Evolutionary conservation across 30 jellyfish, hydroid and myxozoan species (phyloP).

Genomic region (Pelagia noctiluca): DNA sequence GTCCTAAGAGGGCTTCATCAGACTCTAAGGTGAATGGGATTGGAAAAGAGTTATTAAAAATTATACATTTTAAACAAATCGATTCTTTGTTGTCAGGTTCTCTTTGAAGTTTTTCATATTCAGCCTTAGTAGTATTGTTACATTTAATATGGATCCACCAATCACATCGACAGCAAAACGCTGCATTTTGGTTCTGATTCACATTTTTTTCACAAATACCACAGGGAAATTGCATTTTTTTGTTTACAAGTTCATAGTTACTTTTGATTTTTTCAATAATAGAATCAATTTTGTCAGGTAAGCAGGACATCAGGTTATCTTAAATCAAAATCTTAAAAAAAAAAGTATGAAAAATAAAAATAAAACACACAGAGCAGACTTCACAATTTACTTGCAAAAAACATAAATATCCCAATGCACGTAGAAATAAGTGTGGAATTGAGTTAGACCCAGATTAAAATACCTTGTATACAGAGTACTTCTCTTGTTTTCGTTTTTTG

Average conservation of each 20-base stretch:
- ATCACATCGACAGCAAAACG: neutral
- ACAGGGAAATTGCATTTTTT: constrained; percentile 12
- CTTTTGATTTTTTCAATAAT: constrained; percentile 16
- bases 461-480: neutral
- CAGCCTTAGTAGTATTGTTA: too few relatives aligned
- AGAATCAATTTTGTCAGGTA: constrained; percentile 9
- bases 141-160: too few relatives aligned
- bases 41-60: too few relatives aligned
- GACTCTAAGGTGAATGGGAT: too few relatives aligned
- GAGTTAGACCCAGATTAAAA: neutral
- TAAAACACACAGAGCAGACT: neutral
- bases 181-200: too few relatives aligned
- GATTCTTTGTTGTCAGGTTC: too few relatives aligned
- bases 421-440: neutral
- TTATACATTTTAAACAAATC: too few relatives aligned
- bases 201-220: constrained; percentile 24
- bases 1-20: too few relatives aligned
- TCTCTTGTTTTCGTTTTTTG: neutral
- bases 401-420: neutral
- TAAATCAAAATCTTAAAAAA: neutral
- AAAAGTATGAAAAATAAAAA: neutral
- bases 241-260: constrained; percentile 22
- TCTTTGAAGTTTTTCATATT: too few relatives aligned
- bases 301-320: constrained; percentile 17
- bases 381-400: neutral